These are phyloP conservation scores for Heliocidaris tuberculata DNA, from an alignment of 35 echinoderm and acorn worm genomes.

Conservation along the genomic window DNA sequence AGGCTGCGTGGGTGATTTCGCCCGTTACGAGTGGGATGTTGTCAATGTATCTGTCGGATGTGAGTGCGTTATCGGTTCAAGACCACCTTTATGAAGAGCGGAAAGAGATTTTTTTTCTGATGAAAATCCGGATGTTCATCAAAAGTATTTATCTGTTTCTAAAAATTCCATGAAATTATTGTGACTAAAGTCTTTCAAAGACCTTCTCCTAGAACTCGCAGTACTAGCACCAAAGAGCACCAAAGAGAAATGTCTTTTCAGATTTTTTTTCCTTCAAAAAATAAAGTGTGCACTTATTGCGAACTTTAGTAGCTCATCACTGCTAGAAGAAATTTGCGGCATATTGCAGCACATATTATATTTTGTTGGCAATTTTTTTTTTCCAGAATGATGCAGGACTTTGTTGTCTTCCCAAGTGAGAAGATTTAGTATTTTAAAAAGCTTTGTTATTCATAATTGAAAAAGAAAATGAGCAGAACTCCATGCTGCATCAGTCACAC, in stretches of 20 bases:
- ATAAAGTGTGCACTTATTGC: too few species aligned
- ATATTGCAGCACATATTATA: not conserved
- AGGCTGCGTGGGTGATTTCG: not conserved
- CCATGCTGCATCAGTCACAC: not conserved
- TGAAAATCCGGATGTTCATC: too few species aligned
- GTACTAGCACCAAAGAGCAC: too few species aligned
- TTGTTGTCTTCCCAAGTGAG: not conserved
- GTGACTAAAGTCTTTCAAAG: too few species aligned
- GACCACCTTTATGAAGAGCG: not conserved
- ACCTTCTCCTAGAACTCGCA: too few species aligned
- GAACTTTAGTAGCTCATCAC: not conserved
- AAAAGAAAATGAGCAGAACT: not conserved
- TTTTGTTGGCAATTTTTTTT: not conserved
- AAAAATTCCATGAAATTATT: too few species aligned
- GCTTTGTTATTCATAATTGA: too few species aligned
- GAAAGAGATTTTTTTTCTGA: too few species aligned
- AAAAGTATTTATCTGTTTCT: too few species aligned
- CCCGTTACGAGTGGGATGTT: not conserved
- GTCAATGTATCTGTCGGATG: not conserved
- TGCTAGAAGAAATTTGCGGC: not conserved
- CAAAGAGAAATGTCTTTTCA: too few species aligned
- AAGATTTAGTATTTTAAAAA: too few species aligned
- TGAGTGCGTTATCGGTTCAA: not conserved
- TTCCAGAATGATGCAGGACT: not conserved
- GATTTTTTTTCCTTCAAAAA: too few species aligned